Conservation (phyloP, 1,140 invertebrate species). For the Vanessa atalanta region DNA sequence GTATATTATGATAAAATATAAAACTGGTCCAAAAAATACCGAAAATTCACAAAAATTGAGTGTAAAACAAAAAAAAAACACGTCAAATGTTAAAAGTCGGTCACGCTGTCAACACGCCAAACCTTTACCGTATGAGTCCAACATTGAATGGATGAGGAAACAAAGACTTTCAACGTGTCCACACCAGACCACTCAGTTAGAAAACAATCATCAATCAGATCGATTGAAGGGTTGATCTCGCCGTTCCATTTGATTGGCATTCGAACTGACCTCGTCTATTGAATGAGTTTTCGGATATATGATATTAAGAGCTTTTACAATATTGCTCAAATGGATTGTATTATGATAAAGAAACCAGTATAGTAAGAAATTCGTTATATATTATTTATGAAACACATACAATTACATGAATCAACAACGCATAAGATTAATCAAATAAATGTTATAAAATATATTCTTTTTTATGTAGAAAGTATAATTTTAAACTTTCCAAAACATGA, state of each 20-base stretch:
- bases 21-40: no score
- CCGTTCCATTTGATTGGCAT: slow-evolving; percentile 3
- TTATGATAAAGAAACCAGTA: no score
- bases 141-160: slow-evolving; percentile 24
- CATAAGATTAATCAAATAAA: no score
- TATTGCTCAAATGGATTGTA: not conserved
- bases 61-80: not conserved
- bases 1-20: no score
- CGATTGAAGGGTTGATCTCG: slow-evolving; percentile 11
- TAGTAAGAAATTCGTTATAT: no score
- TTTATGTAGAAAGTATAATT: no score
- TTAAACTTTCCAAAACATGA: no score
- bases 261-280: not conserved
- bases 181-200: slow-evolving; percentile 19
- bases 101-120: slow-evolving; percentile 17
- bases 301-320: not conserved
- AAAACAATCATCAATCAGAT: slow-evolving; percentile 20
- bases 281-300: slow-evolving; percentile 4
- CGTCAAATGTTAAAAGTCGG: not conserved
- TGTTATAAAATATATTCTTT: no score
- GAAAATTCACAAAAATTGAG: no score
- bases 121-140: slow-evolving; percentile 6
- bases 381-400: no score
- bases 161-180: slow-evolving; percentile 25
- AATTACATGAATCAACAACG: no score